Evolutionary conservation across 2,888 invertebrate species (phyloP), one percentile per base, ranked within the genome.

Genomic region (Oscheius sp.): DNA sequence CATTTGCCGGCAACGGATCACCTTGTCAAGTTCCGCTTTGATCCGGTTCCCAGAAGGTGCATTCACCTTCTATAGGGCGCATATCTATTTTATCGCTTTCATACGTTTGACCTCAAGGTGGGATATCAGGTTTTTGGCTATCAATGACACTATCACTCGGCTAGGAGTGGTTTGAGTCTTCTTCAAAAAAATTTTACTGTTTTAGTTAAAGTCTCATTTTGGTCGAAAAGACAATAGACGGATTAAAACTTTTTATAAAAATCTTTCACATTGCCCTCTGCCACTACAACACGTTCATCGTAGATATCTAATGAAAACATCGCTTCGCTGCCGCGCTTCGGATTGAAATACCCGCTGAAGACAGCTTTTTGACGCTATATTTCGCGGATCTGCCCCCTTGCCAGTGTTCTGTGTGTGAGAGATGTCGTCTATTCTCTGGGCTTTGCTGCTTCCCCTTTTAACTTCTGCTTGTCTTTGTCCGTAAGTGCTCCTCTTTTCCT

Each of bases 291-390:
- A 66, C 66, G 66, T 66, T 52, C 49, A 35, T 52, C 52, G 66
- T 29, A 66, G 52, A 52, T 66, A 66, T 66, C 66, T 66, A 52
- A 52, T 49, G 66, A 66, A 66, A 66, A 66, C 52, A 66, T 66
- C 66, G 66, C 52, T 66, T 18, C 66, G 52, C 66, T 49, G 66
- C 66, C 49, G 66, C 66, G 52, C 52, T 66, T 49, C 52, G 66
- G 66, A 66, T 66, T 66, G 66, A 66, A 66, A 66, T 66, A 66
- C 66, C 66, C 52, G 66, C 66, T 66, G 66, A 29, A 25, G 66
- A 66, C 66, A 23, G 66, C 66, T 66, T 66, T 66, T 66, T 66
- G 52, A 66, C 66, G 66, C 52, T 52, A 66, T 35, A 35, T 49
- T 66, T 49, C 66, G 52, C 66, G 52, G 23, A 66, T 49, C 66